Evolutionary conservation across 2,113 vertebrate genomes (phyloP), one percentile per base, ranked within the genome.

Genomic region (Stegostoma tigrinum): DNA sequence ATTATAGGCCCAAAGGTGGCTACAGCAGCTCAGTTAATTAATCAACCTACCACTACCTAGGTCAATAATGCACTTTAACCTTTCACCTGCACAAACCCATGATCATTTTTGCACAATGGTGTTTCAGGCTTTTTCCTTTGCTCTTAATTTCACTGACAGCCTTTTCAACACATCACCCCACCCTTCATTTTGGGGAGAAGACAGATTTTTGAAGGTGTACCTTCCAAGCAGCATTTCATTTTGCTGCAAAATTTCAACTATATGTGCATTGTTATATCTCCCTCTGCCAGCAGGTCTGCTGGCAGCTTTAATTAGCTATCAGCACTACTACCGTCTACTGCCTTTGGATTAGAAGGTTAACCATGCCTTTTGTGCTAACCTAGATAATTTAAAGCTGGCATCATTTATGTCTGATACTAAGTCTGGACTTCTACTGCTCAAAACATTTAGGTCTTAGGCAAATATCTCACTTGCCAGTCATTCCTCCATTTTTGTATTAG

Each of bases 11-110:
- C 94, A 95, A 52, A 95, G 93, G 67, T 95, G 93, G 66, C 67
- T 48, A 24, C 24, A 72, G 45, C 67, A 95, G 24, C 67, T 72
- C 68, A 95, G 94, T 95, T 95, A 75, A 95, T 95, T 95, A 95
- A 95, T 95, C 94, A 95, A 95, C 68, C 67, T 27, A 95, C 45
- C 27, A 95, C 67, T 95, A 75, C 72, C 94, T 95, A 95, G 68
- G 67, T 95, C 94, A 95, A 75, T 75, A 70, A 95, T 70, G 24
- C 45, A 95, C 45, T 72, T 95, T 72, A 95, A 95, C 94, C 94
- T 95, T 95, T 95, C 94, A 45, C 68, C 94, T 95, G 5, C 72
- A 52, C 17, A 27, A 95, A 95, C 38, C 67, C 24, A 52, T 34
- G 34, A 48, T 52, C 68, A 70, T 12, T 27, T 72, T 45, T 95